Evolutionary conservation across 2,888 invertebrate genomes (phyloP).

Genomic region (Catocala nupta): DNA sequence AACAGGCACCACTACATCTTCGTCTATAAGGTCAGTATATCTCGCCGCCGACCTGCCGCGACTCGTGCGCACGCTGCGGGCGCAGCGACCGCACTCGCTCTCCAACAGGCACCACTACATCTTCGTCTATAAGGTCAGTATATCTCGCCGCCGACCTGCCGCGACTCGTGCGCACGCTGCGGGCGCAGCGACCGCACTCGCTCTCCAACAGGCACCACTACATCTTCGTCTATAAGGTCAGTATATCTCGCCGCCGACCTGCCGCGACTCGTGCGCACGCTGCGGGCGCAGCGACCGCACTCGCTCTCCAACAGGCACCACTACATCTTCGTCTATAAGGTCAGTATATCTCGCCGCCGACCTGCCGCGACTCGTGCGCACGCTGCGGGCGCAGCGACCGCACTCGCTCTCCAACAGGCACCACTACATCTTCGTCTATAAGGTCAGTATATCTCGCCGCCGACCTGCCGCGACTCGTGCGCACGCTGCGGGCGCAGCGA

Average conservation of each 20-base stretch:
- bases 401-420: slow-evolving; percentile 96
- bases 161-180: slow-evolving; percentile 93
- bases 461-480: slow-evolving; percentile 95
- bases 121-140: slow-evolving; percentile 91
- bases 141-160: slow-evolving; percentile 92
- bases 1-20: slow-evolving; percentile 97
- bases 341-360: slow-evolving; percentile 87
- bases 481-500: slow-evolving; percentile 93
- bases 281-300: slow-evolving; percentile 95
- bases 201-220: slow-evolving; percentile 97
- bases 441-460: slow-evolving; percentile 82
- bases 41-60: slow-evolving; percentile 93
- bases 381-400: slow-evolving; percentile 94
- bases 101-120: slow-evolving; percentile 97
- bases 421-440: slow-evolving; percentile 97
- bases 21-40: slow-evolving; percentile 89
- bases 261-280: slow-evolving; percentile 93
- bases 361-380: slow-evolving; percentile 94
- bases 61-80: slow-evolving; percentile 93
- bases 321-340: slow-evolving; percentile 95
- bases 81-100: slow-evolving; percentile 96
- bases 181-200: slow-evolving; percentile 95
- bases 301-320: slow-evolving; percentile 97
- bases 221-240: slow-evolving; percentile 93
- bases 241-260: slow-evolving; percentile 90